Evolutionary conservation across 2,888 invertebrate genomes (phyloP), one percentile per base, ranked within the genome.

Genomic region (Pammene fasciana): DNA sequence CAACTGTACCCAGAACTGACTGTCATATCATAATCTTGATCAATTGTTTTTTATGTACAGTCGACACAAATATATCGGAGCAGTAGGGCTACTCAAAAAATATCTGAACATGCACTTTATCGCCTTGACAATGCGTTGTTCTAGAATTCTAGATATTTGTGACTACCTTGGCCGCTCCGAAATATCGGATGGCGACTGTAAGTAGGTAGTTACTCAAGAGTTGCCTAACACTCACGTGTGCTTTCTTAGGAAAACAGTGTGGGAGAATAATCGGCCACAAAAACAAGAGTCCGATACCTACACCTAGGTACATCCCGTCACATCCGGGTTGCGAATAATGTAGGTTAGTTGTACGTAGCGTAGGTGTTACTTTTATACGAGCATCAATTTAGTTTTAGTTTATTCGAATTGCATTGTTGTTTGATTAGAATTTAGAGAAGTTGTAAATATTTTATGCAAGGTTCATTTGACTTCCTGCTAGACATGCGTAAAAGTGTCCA

Each of bases 231-330:
- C 76, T 77, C 62, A 57, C 68, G 54, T 60, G 10, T 43, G 43
- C 46, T 62, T 38, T 14, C 56, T 71, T 75, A 76, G 75, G 68
- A 72, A 72, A 75, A 68, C 34, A 78, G 75, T 75, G 81, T 77
- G 83, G 86, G 86, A 77, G 85, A 86, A 84, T 75, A 76, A 80
- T 75, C 66, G 66, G 72, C 72, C 70, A 72, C 72, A 74, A 74
- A 78, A 78, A 80, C 81, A 81, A 79, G 74, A 79, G 80, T 72
- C 75, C 54, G 68, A 55, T 55, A 26, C 26, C 26, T 26, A 26
- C 26, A 26, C 1, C 26, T 26, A 26, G 26, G 45, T 38, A 43
- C 34, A 48, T 45, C 56, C 65, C 71, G 61, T 68, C 67, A 61
- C 70, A 67, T 73, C 74, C 72, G 54, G n/a, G 73, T 72, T 74